Base-by-base conservation (phyloP, 2,797 vertebrate genomes). In the Eospalax fontanierii region DNA sequence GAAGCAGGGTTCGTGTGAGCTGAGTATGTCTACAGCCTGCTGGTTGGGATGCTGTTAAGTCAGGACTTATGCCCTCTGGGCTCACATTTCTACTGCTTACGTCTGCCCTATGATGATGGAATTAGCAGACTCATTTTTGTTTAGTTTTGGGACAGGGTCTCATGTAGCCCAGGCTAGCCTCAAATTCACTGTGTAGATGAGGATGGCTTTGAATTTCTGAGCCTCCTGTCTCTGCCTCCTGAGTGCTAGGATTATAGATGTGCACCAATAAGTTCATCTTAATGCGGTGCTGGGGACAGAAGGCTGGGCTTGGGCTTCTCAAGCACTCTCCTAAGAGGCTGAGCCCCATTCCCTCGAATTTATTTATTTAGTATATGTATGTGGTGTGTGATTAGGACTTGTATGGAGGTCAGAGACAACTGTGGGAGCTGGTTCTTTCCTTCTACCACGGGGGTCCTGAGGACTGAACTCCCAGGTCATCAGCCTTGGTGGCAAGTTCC, bases 21-120 rank as follows among this genome's bases (percentile, higher is more conserved):
- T 2, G 22, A 35, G n/a, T 8, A 8, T 7, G 6, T 61, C 50
- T 35, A 33, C 24, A 65, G 21, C 24, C 57, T n/a, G 26, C 3
- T 1, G 1, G 0, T 33, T 21, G 35, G 18, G 66, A 26, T 33
- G n/a, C n/a, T n/a, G n/a, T n/a, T n/a, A n/a, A n/a, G n/a, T n/a
- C n/a, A n/a, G n/a, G n/a, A n/a, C 0, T 33, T 19, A 35, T 2
- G 63, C 43, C 63, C 12, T 38, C 61, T 12, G 30, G 33, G 12
- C 35, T 66, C 59, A 22, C 2, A 1, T 35, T 70, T 73, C 38
- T 5, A 99, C 96, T 99, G 99, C 96, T 99, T 99, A 94, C 8
- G 98, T 99, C 99, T 99, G 99, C 96, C 99, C 99, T 95, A 74
- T 30, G 19, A 26, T 74, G 78, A 76, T 12, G 18, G 11, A 57